These are phyloP conservation scores for Columba livia DNA, from an alignment of 2,113 vertebrate species.

Conservation along the genomic window DNA sequence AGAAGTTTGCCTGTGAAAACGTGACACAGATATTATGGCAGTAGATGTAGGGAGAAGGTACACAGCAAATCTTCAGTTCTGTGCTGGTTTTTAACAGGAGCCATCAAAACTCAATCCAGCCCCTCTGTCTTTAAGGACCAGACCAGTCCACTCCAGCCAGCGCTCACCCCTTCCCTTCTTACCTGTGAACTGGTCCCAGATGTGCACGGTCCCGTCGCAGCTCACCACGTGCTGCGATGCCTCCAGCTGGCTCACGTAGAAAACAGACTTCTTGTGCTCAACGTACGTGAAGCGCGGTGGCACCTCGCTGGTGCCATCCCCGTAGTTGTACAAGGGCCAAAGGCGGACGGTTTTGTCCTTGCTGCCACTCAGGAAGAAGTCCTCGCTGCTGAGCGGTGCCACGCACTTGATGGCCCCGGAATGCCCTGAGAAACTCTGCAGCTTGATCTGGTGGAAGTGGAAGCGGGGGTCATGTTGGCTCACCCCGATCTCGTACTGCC, in stretches of 20 bases:
- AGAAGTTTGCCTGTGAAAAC: constrained; percentile 85
- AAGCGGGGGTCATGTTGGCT: constrained; percentile 94
- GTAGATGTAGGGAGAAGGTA: rapidly evolving
- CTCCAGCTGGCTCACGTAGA: constrained; percentile 91
- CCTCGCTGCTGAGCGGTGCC: constrained; percentile 86
- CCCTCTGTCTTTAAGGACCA: neutral
- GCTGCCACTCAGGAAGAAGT: constrained; percentile 96
- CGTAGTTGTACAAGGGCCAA: constrained; percentile 93
- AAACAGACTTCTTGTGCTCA: constrained; percentile 91
- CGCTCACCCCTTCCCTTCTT: neutral
- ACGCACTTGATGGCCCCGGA: constrained; percentile 89
- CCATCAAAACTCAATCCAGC: neutral
- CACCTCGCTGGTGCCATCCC: constrained; percentile 89
- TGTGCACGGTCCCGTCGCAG: constrained; percentile 93
- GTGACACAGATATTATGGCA: neutral
- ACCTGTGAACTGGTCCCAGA: constrained; percentile 98
- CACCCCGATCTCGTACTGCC: constrained; percentile 97
- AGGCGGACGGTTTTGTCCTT: constrained; percentile 96
- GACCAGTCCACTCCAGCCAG: neutral
- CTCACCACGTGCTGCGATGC: constrained; percentile 91
- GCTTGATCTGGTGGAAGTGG: constrained; percentile 96
- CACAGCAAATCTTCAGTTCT: neutral
- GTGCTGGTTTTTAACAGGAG: neutral
- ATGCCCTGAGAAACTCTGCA: constrained; percentile 94
- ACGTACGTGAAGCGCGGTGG: constrained; percentile 83